These are phyloP conservation scores for Ptiloglossa arizonensis DNA, from an alignment of 1,140 invertebrate species.

Conservation along the genomic window DNA sequence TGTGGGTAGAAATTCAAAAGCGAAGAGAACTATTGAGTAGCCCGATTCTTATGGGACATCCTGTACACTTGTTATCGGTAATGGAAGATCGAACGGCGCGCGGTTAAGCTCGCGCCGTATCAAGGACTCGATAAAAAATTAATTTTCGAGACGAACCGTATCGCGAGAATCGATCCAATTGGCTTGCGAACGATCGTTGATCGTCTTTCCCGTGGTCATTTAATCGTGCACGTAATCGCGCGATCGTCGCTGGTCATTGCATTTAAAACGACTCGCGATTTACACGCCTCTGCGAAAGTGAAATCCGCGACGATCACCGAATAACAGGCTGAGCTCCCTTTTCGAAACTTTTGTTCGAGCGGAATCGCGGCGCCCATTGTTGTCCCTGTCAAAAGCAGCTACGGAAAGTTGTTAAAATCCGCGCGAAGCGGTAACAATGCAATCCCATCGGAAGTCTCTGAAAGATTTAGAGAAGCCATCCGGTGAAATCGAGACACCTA, in stretches of 20 bases:
- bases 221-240: conserved; percentile 41
- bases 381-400: conserved; percentile 60
- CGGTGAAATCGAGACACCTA: conserved; percentile 54
- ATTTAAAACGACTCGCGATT: conserved; percentile 23
- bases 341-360: conserved; percentile 48
- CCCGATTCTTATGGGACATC: too few relatives aligned
- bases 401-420: conserved; percentile 58
- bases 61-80: too few relatives aligned
- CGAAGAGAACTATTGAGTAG: too few relatives aligned
- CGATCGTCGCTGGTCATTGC: conserved; percentile 28
- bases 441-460: conserved; percentile 48
- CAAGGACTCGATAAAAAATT: too few relatives aligned
- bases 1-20: too few relatives aligned
- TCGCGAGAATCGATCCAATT: too few relatives aligned
- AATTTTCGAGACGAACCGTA: too few relatives aligned
- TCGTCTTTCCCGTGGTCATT: too few relatives aligned
- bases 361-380: conserved; percentile 42
- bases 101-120: too few relatives aligned
- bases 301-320: conserved; percentile 63
- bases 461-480: conserved; percentile 64
- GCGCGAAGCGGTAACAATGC: conserved; percentile 53
- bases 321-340: conserved; percentile 19
- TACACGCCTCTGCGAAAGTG: conserved; percentile 66
- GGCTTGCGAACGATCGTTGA: too few relatives aligned
- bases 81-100: too few relatives aligned